Conservation (phyloP, 2,113 vertebrate species). For the Microtus ochrogaster region DNA sequence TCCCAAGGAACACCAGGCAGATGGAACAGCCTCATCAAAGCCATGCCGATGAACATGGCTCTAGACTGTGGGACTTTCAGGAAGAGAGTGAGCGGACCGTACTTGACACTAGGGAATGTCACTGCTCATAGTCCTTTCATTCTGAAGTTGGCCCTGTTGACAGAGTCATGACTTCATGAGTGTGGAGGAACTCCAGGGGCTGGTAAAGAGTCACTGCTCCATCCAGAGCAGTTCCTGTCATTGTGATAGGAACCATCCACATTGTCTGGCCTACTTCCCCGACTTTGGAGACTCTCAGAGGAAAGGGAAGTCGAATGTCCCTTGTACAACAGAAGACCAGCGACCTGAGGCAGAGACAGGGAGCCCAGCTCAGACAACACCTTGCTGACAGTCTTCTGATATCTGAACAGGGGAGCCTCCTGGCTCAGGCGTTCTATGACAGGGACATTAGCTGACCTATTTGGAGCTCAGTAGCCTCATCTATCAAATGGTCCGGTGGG, state of each 20-base stretch:
- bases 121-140: background rate
- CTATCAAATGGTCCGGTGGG: background rate
- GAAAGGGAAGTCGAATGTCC: background rate
- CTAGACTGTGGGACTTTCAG: background rate
- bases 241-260: rapidly evolving
- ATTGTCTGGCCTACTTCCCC: background rate
- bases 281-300: background rate
- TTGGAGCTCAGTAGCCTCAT: background rate
- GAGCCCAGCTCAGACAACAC: background rate
- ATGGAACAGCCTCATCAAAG: background rate
- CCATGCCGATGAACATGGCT: background rate
- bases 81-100: background rate
- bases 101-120: rapidly evolving
- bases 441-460: background rate
- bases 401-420: background rate
- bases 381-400: background rate
- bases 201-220: no score
- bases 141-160: background rate
- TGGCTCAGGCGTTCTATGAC: rapidly evolving
- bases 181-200: background rate
- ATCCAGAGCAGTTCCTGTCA: rapidly evolving
- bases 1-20: background rate
- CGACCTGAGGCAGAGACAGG: background rate
- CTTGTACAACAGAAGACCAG: background rate
- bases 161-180: background rate